These are phyloP conservation scores for Sebastes kiyomatsui DNA, from an alignment of 2,797 vertebrate species.

Conservation along the genomic window DNA sequence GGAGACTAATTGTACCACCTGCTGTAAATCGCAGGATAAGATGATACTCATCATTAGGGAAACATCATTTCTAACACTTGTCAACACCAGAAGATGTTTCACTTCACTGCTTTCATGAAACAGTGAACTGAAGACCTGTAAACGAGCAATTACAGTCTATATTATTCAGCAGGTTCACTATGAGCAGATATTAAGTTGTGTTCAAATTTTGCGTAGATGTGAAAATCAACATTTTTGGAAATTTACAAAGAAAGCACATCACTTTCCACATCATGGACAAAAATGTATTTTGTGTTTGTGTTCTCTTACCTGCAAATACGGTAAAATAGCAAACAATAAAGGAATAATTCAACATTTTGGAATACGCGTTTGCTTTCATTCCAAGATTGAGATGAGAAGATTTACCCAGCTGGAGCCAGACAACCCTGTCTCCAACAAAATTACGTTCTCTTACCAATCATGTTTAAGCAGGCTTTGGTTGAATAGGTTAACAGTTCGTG, in stretches of 20 bases:
- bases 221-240: background rate
- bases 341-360: background rate
- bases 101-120: background rate
- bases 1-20: conserved; percentile 16
- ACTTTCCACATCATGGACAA: background rate
- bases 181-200: background rate
- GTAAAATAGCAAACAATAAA: background rate
- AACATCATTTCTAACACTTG: background rate
- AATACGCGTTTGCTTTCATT: background rate
- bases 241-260: background rate
- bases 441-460: background rate
- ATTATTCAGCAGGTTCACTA: background rate
- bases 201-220: background rate
- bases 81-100: background rate
- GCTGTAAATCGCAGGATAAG: conserved; percentile 17
- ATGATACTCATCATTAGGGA: background rate
- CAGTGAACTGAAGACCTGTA: background rate
- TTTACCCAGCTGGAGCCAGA: background rate
- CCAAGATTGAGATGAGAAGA: background rate
- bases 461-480: background rate
- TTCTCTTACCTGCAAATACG: background rate
- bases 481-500: background rate
- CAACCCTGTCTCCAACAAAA: too few species aligned
- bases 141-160: background rate
- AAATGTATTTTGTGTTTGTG: background rate